Conservation (phyloP, 2,888 invertebrate genomes). For the Philhelius pedissequus region DNA sequence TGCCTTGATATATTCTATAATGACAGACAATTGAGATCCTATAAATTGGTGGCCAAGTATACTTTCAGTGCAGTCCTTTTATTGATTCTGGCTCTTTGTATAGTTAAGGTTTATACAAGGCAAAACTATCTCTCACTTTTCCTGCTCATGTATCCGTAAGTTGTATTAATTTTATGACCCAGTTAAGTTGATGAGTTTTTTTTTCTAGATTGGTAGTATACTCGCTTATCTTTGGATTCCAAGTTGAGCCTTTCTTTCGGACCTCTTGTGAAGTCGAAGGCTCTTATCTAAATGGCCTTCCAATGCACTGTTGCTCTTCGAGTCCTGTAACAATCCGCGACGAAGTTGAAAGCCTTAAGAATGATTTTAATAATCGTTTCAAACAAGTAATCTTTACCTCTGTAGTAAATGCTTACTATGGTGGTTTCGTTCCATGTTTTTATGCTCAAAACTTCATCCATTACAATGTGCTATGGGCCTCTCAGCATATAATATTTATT, state of each 20-base stretch:
- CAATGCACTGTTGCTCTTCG: constrained; percentile 88
- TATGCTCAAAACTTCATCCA: constrained; percentile 89
- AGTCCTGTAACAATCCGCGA: constrained; percentile 86
- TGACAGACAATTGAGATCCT: constrained; percentile 75
- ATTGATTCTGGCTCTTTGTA: constrained; percentile 83
- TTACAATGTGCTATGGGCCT: constrained; percentile 91
- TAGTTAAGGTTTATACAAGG: constrained; percentile 86
- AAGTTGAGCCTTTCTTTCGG: constrained; percentile 88
- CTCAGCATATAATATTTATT: constrained; percentile 90
- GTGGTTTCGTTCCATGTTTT: constrained; percentile 92
- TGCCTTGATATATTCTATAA: constrained; percentile 80
- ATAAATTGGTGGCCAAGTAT: constrained; percentile 73
- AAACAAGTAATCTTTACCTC: constrained; percentile 93
- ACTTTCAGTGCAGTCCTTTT: constrained; percentile 82
- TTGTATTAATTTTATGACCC: constrained; percentile 72
- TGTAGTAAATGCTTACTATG: constrained; percentile 91
- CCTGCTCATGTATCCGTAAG: constrained; percentile 95
- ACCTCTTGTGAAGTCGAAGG: constrained; percentile 77
- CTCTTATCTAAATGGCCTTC: constrained; percentile 80
- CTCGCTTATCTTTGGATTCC: constrained; percentile 89
- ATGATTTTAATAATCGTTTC: constrained; percentile 93
- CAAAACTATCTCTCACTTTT: constrained; percentile 89
- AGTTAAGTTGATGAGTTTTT: background rate
- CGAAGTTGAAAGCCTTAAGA: constrained; percentile 91
- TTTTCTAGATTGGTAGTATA: constrained; percentile 85